A percentile compares a stretch with the other conserved stretches of the same genome.
Evolutionary conservation across 2,113 vertebrate species (phyloP).

Genomic region (Dolichotis patagonum): DNA sequence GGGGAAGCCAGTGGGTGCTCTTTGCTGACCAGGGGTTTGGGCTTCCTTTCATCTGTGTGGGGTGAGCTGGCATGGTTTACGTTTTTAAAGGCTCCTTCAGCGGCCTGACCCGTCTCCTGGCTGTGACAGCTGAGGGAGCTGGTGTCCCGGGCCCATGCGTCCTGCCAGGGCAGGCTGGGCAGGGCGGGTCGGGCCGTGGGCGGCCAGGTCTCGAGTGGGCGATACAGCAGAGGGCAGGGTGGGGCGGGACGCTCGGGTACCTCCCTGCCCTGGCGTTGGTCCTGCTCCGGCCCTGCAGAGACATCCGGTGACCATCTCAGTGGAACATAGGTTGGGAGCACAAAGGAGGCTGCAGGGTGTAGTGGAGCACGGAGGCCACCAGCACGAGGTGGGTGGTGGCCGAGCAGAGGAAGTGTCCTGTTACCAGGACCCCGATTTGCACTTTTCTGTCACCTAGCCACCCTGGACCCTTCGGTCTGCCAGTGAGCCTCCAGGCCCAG

Average conservation of each 20-base stretch:
- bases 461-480: too few species aligned
- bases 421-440: background rate
- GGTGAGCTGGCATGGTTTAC: background rate
- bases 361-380: background rate
- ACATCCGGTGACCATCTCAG: too few species aligned
- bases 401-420: background rate
- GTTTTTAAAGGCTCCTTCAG: background rate
- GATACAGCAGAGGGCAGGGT: background rate
- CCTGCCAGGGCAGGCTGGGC: background rate
- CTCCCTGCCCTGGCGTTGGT: background rate
- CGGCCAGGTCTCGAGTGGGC: background rate
- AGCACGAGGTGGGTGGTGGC: background rate
- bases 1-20: rapidly evolving
- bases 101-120: background rate
- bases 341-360: background rate
- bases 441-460: background rate
- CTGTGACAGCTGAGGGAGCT: background rate
- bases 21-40: background rate
- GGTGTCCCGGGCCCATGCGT: background rate
- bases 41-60: background rate
- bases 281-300: background rate
- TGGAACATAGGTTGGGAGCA: background rate
- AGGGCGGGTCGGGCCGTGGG: background rate
- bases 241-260: background rate
- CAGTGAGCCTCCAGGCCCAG: background rate